Base-by-base conservation (phyloP, 2,797 vertebrate species). In the Pyrocephalus nanus region DNA sequence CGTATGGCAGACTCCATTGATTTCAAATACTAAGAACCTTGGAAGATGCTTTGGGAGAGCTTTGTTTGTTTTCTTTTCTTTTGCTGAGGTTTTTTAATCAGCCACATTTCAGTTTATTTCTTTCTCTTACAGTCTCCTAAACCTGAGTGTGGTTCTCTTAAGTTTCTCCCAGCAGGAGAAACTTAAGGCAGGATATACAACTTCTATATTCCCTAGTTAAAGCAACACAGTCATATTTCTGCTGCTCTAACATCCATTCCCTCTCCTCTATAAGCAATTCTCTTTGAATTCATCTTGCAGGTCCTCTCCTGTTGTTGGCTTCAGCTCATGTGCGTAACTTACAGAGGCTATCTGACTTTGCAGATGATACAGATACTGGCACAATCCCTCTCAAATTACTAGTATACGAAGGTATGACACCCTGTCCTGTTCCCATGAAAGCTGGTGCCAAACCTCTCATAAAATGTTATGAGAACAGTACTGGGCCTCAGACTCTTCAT, bases 401-500 rank as follows among this genome's bases (percentile, higher is more conserved):
- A 32, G 61, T 51, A 21, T 40, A 27, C 74, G 69, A 75, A 91
- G 50, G 58, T 82, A 65, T 88, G 74, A 89, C 27, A 11, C 45
- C 21, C 89, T 89, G 34, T 75, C 91, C n/a, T 58, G 54, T 88
- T 95, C 87, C 86, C 75, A 66, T 53, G 57, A 66, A 94, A 86
- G 29, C 47, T 60, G 43, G 66, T 78, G 95, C 78, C 91, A 96
- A 72, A 83, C 61, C 32, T 80, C 57, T 85, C 60, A 66, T 85
- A 72, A 93, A 96, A 77, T 72, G 7, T 71, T 72, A 62, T 88
- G 82, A 75, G 92, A 91, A 75, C 73, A 93, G 66, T 47, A 83
- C 36, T 69, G 57, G 38, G 45, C 75, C 55, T 57, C 61, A 83
- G 81, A 91, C 22, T 80, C 65, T 89, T 86, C 18, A 69, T 90